Percentiles rank a stretch among this genome's conserved stretches.
phyloP scores from a whole-genome alignment of 2,888 invertebrate species.

The Chrysolina oricalcia region DNA sequence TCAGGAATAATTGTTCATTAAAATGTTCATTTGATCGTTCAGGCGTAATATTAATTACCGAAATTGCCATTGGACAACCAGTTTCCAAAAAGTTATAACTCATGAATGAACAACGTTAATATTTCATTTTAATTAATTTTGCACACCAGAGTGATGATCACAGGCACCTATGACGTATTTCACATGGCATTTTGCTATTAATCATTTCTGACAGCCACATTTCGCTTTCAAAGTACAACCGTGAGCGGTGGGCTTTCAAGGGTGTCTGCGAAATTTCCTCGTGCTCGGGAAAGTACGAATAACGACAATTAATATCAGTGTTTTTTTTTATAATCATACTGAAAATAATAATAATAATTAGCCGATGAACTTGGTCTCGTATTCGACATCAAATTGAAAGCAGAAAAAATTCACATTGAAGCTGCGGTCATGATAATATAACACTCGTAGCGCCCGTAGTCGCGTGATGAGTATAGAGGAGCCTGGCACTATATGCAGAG shows the following conservation, averaged over 20 bases:
- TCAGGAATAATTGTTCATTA: not conserved
- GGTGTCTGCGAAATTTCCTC: not conserved
- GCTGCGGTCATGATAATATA: too few relatives aligned
- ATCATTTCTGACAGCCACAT: slow-evolving; percentile 40
- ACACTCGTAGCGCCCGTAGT: too few relatives aligned
- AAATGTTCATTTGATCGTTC: not conserved
- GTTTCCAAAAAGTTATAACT: slow-evolving; percentile 34
- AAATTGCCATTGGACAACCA: slow-evolving; percentile 11
- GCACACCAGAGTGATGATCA: slow-evolving; percentile 40
- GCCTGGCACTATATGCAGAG: too few relatives aligned
- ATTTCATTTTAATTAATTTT: slow-evolving; percentile 48
- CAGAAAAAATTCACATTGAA: too few relatives aligned
- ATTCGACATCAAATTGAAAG: too few relatives aligned
- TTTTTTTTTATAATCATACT: too few relatives aligned
- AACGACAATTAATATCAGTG: too few relatives aligned
- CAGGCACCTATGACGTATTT: slow-evolving; percentile 44
- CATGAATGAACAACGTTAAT: slow-evolving; percentile 38
- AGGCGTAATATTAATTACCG: not conserved
- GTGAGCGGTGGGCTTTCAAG: not conserved
- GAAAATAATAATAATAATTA: too few relatives aligned
- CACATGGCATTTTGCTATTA: slow-evolving; percentile 39
- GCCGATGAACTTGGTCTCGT: too few relatives aligned
- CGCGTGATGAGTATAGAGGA: too few relatives aligned
- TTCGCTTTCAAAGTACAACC: slow-evolving; percentile 22
- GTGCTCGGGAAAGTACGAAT: not conserved